Evolutionary conservation across 2,113 vertebrate species (phyloP), one percentile per base, ranked within the genome.

Genomic region (Sander lucioperca): DNA sequence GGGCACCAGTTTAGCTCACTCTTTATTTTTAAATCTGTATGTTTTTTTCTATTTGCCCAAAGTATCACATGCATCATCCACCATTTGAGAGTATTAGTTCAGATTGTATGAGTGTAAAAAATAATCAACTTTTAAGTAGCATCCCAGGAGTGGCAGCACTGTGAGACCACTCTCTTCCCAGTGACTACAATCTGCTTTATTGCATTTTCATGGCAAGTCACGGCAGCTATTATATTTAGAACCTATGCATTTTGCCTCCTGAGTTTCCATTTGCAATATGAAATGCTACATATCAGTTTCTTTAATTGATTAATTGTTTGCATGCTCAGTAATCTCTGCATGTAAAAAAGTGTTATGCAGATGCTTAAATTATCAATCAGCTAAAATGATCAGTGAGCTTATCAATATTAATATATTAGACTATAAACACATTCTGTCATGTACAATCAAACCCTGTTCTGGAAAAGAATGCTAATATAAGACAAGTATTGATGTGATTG

Each of bases 311-410:
- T 63, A 15, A 47, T 30, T 54, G 16, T 66, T 82, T 58, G 54
- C 16, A 56, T 59, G 51, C n/a, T 47, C 30, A 33, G 2, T 61
- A n/a, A 58, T 68, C 11, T 75, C 14, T 50, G 54, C 21, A 59
- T 47, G 25, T 25, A 45, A 79, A 72, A 36, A 81, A 79, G 72
- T 81, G 36, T 61, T 68, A 69, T 16, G 12, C 45, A n/a, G 30
- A 56, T 57, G 80, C 39, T 43, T 43, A 43, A 33, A 11, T 43
- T 11, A 43, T 43, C 10, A 43, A 43, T 43, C 39, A 43, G 39
- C 72, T 86, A 80, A 88, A 87, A 86, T 80, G 10, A 84, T 75
- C 54, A 50, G 39, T 50, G 33, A 64, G 23, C 76, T 90, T 61
- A 86, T 81, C 2, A 79, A 79, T 82, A 85, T 80, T 65, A 74